Conservation (phyloP, 2,888 invertebrate species). For the Sesia apiformis region DNA sequence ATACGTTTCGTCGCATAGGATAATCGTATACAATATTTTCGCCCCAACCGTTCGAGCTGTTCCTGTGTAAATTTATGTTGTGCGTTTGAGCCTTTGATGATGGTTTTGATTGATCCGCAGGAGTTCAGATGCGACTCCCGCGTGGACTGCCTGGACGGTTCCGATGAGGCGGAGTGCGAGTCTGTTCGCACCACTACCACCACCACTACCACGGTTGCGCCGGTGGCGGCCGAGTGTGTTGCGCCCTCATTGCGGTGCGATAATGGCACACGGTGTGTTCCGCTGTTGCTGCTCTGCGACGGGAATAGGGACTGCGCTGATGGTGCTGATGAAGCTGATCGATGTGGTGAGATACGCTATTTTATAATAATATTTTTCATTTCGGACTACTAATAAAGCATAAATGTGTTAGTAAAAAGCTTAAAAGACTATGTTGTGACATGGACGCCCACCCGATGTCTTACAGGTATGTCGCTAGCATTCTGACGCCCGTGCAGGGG, state of each 20-base stretch:
- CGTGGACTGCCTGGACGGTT: slow-evolving; percentile 82
- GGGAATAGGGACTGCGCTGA: slow-evolving; percentile 80
- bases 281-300: slow-evolving; percentile 83
- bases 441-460: too few relatives aligned
- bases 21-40: too few relatives aligned
- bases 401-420: too few relatives aligned
- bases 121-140: slow-evolving; percentile 79
- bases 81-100: too few relatives aligned
- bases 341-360: slow-evolving; percentile 68
- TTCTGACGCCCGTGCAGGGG: too few relatives aligned
- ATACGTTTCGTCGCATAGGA: too few relatives aligned
- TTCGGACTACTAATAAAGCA: not conserved
- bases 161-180: slow-evolving; percentile 80
- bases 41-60: too few relatives aligned
- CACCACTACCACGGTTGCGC: slow-evolving; percentile 9
- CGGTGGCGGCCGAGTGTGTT: slow-evolving; percentile 31
- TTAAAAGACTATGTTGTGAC: too few relatives aligned
- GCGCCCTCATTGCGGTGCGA: slow-evolving; percentile 79
- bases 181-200: slow-evolving; percentile 10
- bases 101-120: slow-evolving; percentile 19
- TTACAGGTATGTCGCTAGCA: too few relatives aligned
- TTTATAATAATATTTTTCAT: not conserved
- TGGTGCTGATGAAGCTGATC: slow-evolving; percentile 84
- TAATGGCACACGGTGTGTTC: slow-evolving; percentile 81
- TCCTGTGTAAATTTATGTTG: too few relatives aligned